Evolutionary conservation across 2,113 vertebrate species (phyloP), one percentile per base, ranked within the genome.

Genomic region (Phycodurus eques): DNA sequence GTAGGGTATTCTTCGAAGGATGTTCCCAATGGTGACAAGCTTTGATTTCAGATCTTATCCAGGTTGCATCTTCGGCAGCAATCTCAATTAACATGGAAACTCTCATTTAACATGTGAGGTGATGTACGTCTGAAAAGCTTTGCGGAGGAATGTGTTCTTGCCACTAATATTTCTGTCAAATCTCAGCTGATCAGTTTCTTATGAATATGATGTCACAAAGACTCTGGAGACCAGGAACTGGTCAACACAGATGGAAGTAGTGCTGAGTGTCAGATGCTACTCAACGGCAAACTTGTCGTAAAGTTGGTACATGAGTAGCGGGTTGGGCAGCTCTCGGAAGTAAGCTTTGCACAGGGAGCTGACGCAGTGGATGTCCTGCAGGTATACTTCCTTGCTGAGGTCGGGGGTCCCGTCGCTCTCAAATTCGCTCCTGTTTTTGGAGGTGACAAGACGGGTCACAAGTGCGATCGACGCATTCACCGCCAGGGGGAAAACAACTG

Each of bases 301-400:
- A 54, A 99, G 95, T 88, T 96, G 94, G 80, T 98, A 98, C 0
- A 95, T 98, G 86, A 99, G 95, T 76, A 99, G 92, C 0, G 96
- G 97, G 83, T 99, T 96, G 2, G 97, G 97, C 51, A 99, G 92
- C 76, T 98, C 96, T 59, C 96, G 87, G 94, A 97, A 99, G 31
- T 99, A 99, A 0, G 95, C 95, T 78, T 99, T 99, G 85, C 95
- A 96, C 74, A 98, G 80, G 0, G 96, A 98, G 79, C 96, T 96
- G 88, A 98, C 93, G 0, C 96, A 98, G 91, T 99, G 97, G 70
- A 99, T 96, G 88, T 99, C 96, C 92, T 99, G 96, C 51, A 96
- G 93, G 79, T 97, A 99, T 1, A 95, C 5, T 0, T 95, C 95
- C 74, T 92, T 93, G 67, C 82, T 86, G 72, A 98, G 91, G 19